A percentile compares a stretch with the other conserved stretches of the same genome.
Evolutionary conservation across 2,888 invertebrate genomes (phyloP).

Genomic region (Conomelus anceps): DNA sequence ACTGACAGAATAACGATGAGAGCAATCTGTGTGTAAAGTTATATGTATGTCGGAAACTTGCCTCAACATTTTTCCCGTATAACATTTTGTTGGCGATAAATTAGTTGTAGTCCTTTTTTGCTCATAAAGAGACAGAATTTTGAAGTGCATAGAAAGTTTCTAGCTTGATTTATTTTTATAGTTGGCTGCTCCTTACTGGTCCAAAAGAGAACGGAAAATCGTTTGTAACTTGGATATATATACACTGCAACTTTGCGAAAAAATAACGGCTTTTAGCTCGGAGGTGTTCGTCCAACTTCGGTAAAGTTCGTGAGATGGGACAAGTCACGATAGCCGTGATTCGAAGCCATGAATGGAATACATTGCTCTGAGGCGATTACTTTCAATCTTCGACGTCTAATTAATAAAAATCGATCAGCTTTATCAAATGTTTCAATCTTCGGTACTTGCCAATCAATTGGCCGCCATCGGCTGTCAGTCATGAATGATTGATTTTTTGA

Average conservation of each 20-base stretch:
- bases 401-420: neutral
- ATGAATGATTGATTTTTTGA: neutral
- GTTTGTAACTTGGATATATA: neutral
- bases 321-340: neutral
- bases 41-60: neutral
- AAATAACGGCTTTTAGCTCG: neutral
- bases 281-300: neutral
- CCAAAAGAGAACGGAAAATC: neutral
- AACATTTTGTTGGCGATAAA: neutral
- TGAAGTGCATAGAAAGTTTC: neutral
- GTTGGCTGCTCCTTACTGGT: neutral
- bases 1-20: neutral
- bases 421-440: neutral
- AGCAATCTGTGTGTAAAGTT: neutral
- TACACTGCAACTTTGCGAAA: neutral
- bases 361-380: neutral
- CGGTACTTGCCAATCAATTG: neutral
- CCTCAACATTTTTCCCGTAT: neutral
- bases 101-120: neutral
- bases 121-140: neutral
- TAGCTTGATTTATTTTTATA: neutral
- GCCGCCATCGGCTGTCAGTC: neutral
- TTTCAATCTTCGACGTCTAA: neutral
- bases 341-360: neutral
- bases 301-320: neutral